Base-by-base conservation (phyloP, 2,888 invertebrate species). In the Gonocerus acuteangulatus region DNA sequence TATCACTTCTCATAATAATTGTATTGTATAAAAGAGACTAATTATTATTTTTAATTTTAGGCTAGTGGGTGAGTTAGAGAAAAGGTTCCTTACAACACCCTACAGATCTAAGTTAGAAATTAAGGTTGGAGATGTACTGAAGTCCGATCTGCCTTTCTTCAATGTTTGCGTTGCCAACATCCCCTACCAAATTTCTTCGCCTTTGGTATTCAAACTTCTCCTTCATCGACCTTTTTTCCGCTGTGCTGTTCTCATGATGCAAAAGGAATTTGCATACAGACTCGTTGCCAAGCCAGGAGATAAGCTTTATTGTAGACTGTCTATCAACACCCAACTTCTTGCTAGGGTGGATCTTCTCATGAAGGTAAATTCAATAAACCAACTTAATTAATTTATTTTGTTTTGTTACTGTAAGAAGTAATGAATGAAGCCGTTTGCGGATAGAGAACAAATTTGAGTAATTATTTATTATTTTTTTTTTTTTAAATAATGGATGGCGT, bases 241-340 rank as follows among this genome's bases (percentile, higher is more conserved):
- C 68, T 97, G 95, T 79, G 99, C 99, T 16, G 85, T 99, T 2
- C 79, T 99, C 9, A 99, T 99, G 97, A 96, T 99, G 73, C 99
- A 99, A 78, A 82, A 89, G 70, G 99, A 99, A 78, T 99, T 99
- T 79, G 97, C 99, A 1, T 90, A 96, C 71, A 80, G 99, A 72
- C 78, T 99, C 58, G 91, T 95, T 1, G 99, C 99, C 0, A 89
- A 94, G 74, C 94, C 99, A 13, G 97, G 96, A 1, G 96, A 97
- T 71, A 97, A 99, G 76, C 76, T 95, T 9, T 99, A 93, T 73
- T 97, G 97, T 73, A 83, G 99, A 59, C 77, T 99, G 27, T 96
- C 97, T 58, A 86, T 96, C 52, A 99, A 99, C 72, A 95, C 95
- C 27, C 99, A 99, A 72, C 78, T 99, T 16, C 77, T 99, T 66